phyloP scores from a whole-genome alignment of 2,888 invertebrate species.

The Leucophora obtusa region DNA sequence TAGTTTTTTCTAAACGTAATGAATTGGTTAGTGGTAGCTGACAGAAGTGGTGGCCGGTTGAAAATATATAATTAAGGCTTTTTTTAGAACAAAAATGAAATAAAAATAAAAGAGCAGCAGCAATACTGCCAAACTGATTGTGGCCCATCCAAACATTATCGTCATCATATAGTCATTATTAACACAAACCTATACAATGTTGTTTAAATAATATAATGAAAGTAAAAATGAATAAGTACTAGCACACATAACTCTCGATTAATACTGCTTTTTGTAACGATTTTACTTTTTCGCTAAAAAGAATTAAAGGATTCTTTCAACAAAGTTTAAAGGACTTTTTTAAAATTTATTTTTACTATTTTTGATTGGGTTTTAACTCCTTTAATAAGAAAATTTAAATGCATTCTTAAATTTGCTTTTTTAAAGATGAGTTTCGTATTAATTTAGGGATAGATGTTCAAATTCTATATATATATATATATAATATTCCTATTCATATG shows the following conservation, averaged over 20 bases:
- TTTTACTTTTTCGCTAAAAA: no score
- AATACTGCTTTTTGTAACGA: no score
- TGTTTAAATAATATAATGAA: background rate
- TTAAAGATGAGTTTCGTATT: no score
- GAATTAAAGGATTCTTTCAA: no score
- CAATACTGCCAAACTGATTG: background rate
- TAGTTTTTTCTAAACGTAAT: conserved; percentile 2
- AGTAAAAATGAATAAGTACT: conserved; percentile 2
- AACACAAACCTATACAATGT: background rate
- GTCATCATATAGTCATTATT: background rate
- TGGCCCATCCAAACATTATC: background rate
- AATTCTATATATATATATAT: no score
- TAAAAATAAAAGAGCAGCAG: background rate
- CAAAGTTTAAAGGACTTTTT: no score
- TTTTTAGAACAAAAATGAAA: background rate
- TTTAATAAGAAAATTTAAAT: no score
- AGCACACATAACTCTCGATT: background rate
- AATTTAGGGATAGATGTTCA: no score
- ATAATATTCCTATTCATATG: background rate
- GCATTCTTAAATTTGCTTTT: no score
- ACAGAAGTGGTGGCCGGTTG: background rate
- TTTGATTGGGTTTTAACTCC: no score
- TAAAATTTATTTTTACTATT: no score
- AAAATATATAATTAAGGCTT: background rate
- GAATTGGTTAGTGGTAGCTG: background rate